These are phyloP conservation scores for Tuta absoluta DNA, from an alignment of 2,888 invertebrate species.

Conservation along the genomic window DNA sequence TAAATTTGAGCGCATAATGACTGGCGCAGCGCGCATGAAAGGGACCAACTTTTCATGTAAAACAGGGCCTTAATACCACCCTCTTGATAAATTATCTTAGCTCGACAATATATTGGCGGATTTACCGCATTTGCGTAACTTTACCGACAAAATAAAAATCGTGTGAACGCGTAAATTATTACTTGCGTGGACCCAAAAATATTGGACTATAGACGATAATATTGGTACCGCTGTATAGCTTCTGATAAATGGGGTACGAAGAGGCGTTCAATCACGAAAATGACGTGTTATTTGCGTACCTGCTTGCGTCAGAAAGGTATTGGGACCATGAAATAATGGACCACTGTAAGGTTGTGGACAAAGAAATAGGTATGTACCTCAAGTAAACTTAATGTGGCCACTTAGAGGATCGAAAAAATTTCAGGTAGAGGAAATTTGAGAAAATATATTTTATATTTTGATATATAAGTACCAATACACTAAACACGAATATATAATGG, in stretches of 20 bases:
- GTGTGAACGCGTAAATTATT: neutral
- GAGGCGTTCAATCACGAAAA: slow-evolving; percentile 26
- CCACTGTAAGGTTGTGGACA: neutral
- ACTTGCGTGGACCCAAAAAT: neutral
- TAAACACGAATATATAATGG: too few species aligned
- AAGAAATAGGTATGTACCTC: too few species aligned
- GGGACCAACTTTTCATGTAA: too few species aligned
- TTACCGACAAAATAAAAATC: too few species aligned
- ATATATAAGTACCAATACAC: too few species aligned
- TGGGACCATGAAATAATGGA: neutral
- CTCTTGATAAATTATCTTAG: neutral
- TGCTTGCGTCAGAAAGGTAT: slow-evolving; percentile 8
- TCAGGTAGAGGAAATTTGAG: too few species aligned
- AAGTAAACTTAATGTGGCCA: too few species aligned
- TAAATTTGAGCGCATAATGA: too few species aligned
- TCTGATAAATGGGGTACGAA: slow-evolving; percentile 25
- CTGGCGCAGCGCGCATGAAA: too few species aligned
- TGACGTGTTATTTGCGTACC: slow-evolving; percentile 21
- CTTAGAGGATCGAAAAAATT: too few species aligned
- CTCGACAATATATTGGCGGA: neutral
- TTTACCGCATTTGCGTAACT: neutral
- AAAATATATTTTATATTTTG: too few species aligned
- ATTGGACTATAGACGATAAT: neutral
- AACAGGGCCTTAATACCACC: too few species aligned
- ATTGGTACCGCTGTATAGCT: slow-evolving; percentile 2